Conservation (phyloP, 2,797 vertebrate species). For the Euphonia xanthogaster region DNA sequence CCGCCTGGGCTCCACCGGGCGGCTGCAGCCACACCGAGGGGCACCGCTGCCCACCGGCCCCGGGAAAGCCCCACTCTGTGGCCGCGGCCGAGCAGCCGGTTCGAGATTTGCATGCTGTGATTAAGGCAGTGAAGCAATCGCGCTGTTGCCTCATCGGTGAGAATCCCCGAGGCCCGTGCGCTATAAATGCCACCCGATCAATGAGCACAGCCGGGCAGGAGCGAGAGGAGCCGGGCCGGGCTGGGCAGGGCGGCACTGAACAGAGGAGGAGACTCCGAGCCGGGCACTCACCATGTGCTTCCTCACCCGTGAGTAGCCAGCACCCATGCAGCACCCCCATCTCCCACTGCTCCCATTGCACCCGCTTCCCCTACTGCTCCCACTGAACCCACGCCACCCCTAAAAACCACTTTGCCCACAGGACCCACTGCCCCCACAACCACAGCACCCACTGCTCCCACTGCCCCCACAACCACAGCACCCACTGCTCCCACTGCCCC, state of each 20-base stretch:
- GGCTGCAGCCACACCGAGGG: accelerated
- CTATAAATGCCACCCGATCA: constrained; percentile 58
- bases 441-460: background rate
- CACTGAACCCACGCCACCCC: background rate
- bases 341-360: background rate
- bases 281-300: background rate
- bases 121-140: constrained; percentile 57
- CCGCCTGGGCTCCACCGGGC: accelerated
- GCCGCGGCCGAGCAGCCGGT: background rate
- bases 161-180: constrained; percentile 11
- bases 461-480: background rate
- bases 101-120: constrained; percentile 36
- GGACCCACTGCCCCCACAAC: background rate
- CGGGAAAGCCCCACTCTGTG: background rate
- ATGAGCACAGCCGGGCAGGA: constrained; percentile 7
- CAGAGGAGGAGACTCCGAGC: background rate
- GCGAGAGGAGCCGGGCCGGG: background rate
- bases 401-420: background rate
- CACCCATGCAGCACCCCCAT: background rate
- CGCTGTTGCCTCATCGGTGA: constrained; percentile 37
- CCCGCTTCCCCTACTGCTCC: accelerated
- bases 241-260: background rate
- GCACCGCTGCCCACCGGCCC: background rate
- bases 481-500: background rate
- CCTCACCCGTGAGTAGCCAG: constrained; percentile 30